Evolutionary conservation across 2,113 vertebrate species (phyloP).

Genomic region (Aramus guarauna): DNA sequence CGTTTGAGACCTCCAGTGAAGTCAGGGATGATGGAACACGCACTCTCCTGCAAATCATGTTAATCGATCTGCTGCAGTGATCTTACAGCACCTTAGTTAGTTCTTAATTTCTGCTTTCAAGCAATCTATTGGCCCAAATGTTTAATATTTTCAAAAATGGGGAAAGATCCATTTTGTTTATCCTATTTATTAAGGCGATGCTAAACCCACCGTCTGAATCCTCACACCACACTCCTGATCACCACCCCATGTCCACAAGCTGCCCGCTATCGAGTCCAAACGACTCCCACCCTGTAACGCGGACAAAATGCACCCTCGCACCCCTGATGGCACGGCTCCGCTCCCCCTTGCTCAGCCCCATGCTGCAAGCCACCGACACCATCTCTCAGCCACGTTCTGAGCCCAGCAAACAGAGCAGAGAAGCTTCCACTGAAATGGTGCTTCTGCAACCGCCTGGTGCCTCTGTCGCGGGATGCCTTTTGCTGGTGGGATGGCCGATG

Average conservation of each 20-base stretch:
- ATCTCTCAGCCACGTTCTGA: accelerated
- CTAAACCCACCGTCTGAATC: neutral
- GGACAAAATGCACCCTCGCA: too few relatives aligned
- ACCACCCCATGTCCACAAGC: too few relatives aligned
- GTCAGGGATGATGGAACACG: neutral
- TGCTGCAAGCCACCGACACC: accelerated
- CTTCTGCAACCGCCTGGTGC: neutral
- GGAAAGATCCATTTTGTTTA: neutral
- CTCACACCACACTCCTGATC: neutral
- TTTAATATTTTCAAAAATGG: neutral
- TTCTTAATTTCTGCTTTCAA: neutral
- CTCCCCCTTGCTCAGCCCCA: neutral
- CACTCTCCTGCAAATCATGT: neutral
- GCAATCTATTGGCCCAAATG: neutral
- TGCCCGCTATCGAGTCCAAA: neutral
- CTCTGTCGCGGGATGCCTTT: accelerated
- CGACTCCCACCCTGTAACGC: accelerated
- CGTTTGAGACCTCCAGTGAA: neutral
- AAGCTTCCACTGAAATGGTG: accelerated
- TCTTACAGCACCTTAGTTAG: neutral
- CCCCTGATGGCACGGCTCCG: neutral
- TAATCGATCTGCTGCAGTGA: neutral
- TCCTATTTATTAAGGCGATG: neutral
- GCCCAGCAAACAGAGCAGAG: neutral
- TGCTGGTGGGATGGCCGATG: neutral